Conservation (phyloP, 2,888 invertebrate genomes). For the Amaurobius ferox region DNA sequence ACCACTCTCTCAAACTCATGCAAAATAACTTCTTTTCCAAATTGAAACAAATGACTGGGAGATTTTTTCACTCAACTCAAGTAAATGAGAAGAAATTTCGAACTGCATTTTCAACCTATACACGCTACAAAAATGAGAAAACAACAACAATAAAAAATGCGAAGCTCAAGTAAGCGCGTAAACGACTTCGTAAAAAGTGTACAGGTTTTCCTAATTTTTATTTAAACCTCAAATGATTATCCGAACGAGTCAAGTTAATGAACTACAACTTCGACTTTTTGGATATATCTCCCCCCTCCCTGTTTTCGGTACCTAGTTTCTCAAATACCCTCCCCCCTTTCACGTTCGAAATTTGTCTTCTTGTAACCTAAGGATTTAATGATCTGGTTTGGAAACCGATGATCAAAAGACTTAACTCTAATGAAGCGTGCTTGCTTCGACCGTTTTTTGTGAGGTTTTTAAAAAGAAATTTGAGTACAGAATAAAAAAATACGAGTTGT, state of each 20-base stretch:
- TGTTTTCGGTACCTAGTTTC: neutral
- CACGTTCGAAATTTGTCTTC: slow-evolving; percentile 16
- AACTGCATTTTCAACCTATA: neutral
- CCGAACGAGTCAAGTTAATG: slow-evolving; percentile 62
- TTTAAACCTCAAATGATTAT: slow-evolving; percentile 67
- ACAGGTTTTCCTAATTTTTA: slow-evolving; percentile 52
- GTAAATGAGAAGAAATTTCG: slow-evolving; percentile 23
- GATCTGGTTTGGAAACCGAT: slow-evolving; percentile 59
- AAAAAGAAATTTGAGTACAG: slow-evolving; percentile 31
- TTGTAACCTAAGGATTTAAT: slow-evolving; percentile 47
- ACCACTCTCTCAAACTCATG: slow-evolving; percentile 16
- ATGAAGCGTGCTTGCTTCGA: slow-evolving; percentile 53
- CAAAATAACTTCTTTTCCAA: slow-evolving; percentile 40
- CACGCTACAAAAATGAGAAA: neutral
- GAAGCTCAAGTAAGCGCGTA: neutral
- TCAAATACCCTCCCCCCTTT: neutral
- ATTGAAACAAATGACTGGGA: slow-evolving; percentile 55
- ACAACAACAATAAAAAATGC: no score
- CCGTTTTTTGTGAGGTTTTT: slow-evolving; percentile 39
- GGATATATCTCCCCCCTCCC: neutral
- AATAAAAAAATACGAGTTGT: neutral
- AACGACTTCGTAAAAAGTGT: neutral
- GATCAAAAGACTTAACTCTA: slow-evolving; percentile 64
- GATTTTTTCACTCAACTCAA: neutral
- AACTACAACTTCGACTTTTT: slow-evolving; percentile 43